phyloP scores from a whole-genome alignment of 2,113 vertebrate species.

The Taxidea taxus region DNA sequence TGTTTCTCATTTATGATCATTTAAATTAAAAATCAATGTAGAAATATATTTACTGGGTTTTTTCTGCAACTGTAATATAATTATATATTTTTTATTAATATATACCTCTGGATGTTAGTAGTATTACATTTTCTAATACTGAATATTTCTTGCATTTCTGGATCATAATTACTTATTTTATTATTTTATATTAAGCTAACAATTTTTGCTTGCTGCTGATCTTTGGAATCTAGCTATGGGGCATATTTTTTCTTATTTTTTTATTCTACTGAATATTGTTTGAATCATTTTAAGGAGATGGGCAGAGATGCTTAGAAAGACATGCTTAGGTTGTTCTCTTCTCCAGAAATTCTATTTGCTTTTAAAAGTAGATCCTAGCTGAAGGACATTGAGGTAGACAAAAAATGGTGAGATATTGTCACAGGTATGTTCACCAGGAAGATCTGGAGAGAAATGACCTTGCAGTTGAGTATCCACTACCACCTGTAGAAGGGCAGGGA shows the following conservation, averaged over 20 bases:
- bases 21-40: slow-evolving; percentile 26
- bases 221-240: neutral
- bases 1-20: neutral
- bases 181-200: neutral
- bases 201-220: neutral
- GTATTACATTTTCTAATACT: neutral
- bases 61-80: neutral
- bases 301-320: neutral
- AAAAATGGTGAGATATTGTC: neutral
- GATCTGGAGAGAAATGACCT: neutral
- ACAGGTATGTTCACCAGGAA: neutral
- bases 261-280: neutral
- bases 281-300: neutral
- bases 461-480: neutral
- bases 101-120: neutral
- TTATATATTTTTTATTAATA: neutral
- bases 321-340: neutral
- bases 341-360: neutral
- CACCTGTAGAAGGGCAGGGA: neutral
- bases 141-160: neutral
- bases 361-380: neutral
- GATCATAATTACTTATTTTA: neutral
- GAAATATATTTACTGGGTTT: neutral
- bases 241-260: neutral
- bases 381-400: neutral